Evolutionary conservation across 2,797 vertebrate genomes (phyloP).

Genomic region (Catharus ustulatus): DNA sequence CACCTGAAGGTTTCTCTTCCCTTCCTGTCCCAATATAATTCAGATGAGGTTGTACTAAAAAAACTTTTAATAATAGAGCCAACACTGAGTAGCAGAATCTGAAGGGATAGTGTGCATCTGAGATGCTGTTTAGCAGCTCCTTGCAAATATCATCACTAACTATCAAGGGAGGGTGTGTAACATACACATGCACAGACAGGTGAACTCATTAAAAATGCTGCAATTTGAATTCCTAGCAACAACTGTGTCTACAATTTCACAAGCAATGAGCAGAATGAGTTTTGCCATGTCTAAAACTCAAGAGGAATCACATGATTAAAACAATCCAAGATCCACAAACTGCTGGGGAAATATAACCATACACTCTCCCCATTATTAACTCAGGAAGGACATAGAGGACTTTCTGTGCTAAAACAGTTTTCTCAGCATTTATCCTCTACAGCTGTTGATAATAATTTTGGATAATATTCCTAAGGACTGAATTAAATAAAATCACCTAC

Average conservation of each 20-base stretch:
- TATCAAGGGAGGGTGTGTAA: not conserved
- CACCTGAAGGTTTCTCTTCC: not conserved
- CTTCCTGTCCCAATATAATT: not conserved
- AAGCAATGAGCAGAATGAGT: not conserved
- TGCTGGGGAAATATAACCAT: not conserved
- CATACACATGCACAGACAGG: not conserved
- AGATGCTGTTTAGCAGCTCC: not conserved
- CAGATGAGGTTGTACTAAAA: constrained; percentile 35
- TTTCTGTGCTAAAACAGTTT: not conserved
- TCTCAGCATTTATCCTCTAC: not conserved
- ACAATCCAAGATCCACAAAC: not conserved
- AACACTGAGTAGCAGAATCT: not conserved
- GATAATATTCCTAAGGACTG: not conserved
- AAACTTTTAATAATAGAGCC: not conserved
- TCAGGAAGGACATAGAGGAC: not conserved
- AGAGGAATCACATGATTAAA: not conserved
- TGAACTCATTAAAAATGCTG: not conserved
- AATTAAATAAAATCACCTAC: not conserved
- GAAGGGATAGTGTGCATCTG: not conserved
- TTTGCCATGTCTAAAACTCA: not conserved
- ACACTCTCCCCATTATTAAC: not conserved
- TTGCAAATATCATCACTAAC: not conserved
- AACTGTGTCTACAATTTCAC: not conserved
- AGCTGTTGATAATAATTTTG: not conserved
- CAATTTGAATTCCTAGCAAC: not conserved